These are phyloP conservation scores for Polypedilum vanderplanki DNA, from an alignment of 1,140 invertebrate species.

Conservation along the genomic window DNA sequence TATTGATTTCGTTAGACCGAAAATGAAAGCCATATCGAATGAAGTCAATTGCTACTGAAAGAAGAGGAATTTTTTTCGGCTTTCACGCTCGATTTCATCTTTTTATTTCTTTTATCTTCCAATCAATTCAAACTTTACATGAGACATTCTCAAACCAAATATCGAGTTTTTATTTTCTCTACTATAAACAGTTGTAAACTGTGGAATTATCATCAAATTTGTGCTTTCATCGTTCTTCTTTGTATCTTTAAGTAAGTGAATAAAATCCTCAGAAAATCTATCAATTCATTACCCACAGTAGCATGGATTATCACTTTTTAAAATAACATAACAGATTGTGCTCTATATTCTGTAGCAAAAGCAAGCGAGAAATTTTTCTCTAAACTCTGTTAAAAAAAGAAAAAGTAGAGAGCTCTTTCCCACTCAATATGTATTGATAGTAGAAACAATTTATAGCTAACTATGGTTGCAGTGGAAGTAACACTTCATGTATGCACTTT, in stretches of 20 bases:
- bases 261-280: constrained; percentile 7
- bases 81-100: constrained; percentile 6
- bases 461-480: neutral
- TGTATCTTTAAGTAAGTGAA: neutral
- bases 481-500: neutral
- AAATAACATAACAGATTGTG: neutral
- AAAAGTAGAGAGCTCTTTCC: too few relatives aligned
- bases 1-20: neutral
- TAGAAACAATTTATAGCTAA: neutral
- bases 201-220: neutral
- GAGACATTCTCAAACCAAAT: too few relatives aligned
- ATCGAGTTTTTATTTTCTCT: too few relatives aligned
- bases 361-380: too few relatives aligned
- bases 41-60: neutral
- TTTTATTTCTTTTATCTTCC: too few relatives aligned
- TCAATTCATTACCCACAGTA: neutral
- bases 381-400: too few relatives aligned
- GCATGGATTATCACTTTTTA: constrained; percentile 1
- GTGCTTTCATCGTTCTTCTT: neutral
- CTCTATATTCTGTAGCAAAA: too few relatives aligned
- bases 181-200: too few relatives aligned
- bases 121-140: too few relatives aligned
- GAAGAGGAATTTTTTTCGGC: neutral
- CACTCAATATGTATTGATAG: too few relatives aligned
- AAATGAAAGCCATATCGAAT: neutral